phyloP scores from a whole-genome alignment of 2,888 invertebrate species.

The Bimastos eiseni region DNA sequence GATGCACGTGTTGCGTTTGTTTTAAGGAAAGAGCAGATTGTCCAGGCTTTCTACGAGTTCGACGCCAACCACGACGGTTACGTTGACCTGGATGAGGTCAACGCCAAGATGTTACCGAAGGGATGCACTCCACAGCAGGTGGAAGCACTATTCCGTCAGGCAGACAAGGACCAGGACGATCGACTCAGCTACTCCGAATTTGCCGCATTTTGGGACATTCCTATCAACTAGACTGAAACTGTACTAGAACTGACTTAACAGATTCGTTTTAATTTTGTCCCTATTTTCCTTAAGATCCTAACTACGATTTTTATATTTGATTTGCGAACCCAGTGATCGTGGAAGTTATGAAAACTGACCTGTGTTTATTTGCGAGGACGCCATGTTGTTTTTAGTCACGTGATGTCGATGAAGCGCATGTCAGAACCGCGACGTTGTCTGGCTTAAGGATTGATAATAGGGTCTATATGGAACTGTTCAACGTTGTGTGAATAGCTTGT shows the following conservation, averaged over 20 bases:
- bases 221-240: constrained; percentile 34
- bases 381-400: neutral
- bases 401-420: neutral
- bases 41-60: constrained; percentile 40
- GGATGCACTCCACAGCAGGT: constrained; percentile 39
- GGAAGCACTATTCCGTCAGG: constrained; percentile 37
- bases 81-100: constrained; percentile 37
- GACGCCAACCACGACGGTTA: constrained; percentile 41
- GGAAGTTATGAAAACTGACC: neutral
- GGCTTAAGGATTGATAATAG: neutral
- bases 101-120: constrained; percentile 38
- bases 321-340: neutral
- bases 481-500: too few relatives aligned
- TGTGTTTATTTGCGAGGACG: neutral
- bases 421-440: neutral
- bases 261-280: constrained; percentile 1
- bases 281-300: neutral
- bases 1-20: neutral
- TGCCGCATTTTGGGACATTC: constrained; percentile 43
- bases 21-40: constrained; percentile 41
- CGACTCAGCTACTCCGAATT: constrained; percentile 41
- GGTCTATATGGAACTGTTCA: too few relatives aligned
- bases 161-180: constrained; percentile 41
- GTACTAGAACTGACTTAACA: neutral
- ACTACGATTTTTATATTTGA: neutral